Evolutionary conservation across 2,888 invertebrate genomes (phyloP), one percentile per base, ranked within the genome.

Genomic region (Trypoxylon attenuatum): DNA sequence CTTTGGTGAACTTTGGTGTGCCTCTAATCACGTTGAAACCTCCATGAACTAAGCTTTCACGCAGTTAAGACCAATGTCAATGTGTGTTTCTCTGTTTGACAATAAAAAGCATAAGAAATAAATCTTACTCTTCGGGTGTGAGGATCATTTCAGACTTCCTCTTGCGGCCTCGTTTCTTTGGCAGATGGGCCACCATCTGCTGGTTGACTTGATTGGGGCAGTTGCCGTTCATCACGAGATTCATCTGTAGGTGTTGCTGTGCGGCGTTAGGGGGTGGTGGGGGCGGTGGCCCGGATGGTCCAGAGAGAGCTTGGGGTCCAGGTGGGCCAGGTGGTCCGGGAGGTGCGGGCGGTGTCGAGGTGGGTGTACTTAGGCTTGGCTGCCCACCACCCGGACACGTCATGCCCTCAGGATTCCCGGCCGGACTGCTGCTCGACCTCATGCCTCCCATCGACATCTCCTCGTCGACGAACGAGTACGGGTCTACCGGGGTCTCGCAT

Each of bases 391-490:
- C 76, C 41, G 84, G 79, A 57, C 84, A 84, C 70, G 83, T 78
- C 81, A 85, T 82, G 52, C 76, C 80, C 56, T 85, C 85, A 47
- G 80, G 82, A 69, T 86, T 85, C 42, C 83, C 84, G 15, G 82
- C 83, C 2, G 86, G 87, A 79, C 89, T 89, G 79, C 88, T 89
- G 61, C 87, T 87, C 78, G 88, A 88, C 78, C 88, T 88, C 78
- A 90, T 87, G 83, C 91, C 90, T 50, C 89, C 88, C 83, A 89
- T 89, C 89, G 90, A 89, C 76, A 90, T 89, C 75, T 94, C 94
- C 83, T 95, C 95, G 85, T 94, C 94, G 70, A 95, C 94, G 88
- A 95, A 96, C 82, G 93, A 94, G 87, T 95, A 96, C 2, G 95
- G 94, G 87, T 95, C 95, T 78, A 93, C 92, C 57, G 87, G 84